phyloP scores from a whole-genome alignment of 2,797 vertebrate genomes.

The Pangasius krempfi region DNA sequence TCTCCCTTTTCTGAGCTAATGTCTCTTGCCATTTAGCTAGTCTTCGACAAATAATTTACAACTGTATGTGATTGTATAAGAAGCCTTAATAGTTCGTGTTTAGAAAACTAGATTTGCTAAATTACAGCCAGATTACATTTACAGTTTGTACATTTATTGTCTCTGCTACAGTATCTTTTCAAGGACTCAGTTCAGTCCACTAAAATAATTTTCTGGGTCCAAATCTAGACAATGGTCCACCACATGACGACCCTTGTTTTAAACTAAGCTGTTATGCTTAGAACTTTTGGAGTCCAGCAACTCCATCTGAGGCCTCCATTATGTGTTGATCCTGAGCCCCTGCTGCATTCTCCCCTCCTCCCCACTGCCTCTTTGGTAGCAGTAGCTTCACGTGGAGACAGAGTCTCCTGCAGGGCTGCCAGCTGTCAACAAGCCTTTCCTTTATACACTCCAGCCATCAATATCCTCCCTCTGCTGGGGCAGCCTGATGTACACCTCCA shows the following conservation, averaged over 20 bases:
- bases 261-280: background rate
- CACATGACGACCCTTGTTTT: background rate
- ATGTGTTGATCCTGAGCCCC: conserved; percentile 49
- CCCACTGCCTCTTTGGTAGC: conserved; percentile 49
- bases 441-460: conserved; percentile 59
- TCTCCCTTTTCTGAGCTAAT: background rate
- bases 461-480: conserved; percentile 52
- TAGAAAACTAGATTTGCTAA: background rate
- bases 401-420: conserved; percentile 63
- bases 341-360: conserved; percentile 42
- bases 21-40: background rate
- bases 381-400: conserved; percentile 49
- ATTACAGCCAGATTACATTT: background rate
- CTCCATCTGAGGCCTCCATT: conserved; percentile 43
- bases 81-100: background rate
- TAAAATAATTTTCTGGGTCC: background rate
- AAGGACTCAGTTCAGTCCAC: background rate
- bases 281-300: conserved; percentile 28
- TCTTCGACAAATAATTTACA: background rate
- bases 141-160: background rate
- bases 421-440: conserved; percentile 61
- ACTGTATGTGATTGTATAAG: background rate
- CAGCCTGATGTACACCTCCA: conserved; percentile 41
- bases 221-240: background rate
- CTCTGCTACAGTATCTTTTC: background rate